Percentiles rank a stretch among this genome's conserved stretches.
Evolutionary conservation across 2,797 vertebrate genomes (phyloP).

Genomic region (Takifugu ocellatus): DNA sequence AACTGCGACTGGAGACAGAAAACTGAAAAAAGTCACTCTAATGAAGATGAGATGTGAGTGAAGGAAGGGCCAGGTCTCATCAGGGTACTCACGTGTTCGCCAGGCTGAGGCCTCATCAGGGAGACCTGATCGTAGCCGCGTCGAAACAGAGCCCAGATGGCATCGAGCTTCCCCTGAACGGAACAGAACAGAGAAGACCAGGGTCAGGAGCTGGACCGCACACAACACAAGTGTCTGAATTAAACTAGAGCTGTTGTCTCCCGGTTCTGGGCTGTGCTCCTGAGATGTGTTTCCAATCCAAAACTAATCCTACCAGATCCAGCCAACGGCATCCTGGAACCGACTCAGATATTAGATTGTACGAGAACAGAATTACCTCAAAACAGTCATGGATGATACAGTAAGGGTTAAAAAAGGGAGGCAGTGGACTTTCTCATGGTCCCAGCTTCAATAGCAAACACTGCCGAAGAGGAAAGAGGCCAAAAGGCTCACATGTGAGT

Average conservation of each 20-base stretch:
- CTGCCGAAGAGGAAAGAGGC: too few relatives aligned
- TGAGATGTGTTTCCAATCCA: slow-evolving; percentile 5
- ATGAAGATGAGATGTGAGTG: neutral
- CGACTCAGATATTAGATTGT: too few relatives aligned
- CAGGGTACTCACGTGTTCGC: slow-evolving; percentile 81
- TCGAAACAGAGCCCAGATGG: slow-evolving; percentile 84
- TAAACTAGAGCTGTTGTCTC: slow-evolving; percentile 2
- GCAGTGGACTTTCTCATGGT: too few relatives aligned
- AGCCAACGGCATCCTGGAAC: too few relatives aligned
- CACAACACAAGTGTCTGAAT: neutral
- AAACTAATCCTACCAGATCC: slow-evolving; percentile 12
- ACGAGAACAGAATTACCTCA: too few relatives aligned
- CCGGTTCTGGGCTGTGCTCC: slow-evolving; percentile 25
- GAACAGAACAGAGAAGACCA: slow-evolving; percentile 8
- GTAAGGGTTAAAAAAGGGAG: too few relatives aligned
- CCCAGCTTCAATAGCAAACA: too few relatives aligned
- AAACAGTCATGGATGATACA: too few relatives aligned
- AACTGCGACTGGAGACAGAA: neutral
- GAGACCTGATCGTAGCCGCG: slow-evolving; percentile 87
- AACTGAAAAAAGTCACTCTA: too few relatives aligned
- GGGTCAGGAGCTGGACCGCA: slow-evolving; percentile 29
- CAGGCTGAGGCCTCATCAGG: slow-evolving; percentile 86
- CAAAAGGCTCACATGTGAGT: too few relatives aligned
- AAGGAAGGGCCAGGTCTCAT: neutral
- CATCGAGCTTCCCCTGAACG: slow-evolving; percentile 85